These are phyloP conservation scores for Nematopogon swammerdamellus DNA, from an alignment of 2,888 invertebrate genomes.

Conservation along the genomic window DNA sequence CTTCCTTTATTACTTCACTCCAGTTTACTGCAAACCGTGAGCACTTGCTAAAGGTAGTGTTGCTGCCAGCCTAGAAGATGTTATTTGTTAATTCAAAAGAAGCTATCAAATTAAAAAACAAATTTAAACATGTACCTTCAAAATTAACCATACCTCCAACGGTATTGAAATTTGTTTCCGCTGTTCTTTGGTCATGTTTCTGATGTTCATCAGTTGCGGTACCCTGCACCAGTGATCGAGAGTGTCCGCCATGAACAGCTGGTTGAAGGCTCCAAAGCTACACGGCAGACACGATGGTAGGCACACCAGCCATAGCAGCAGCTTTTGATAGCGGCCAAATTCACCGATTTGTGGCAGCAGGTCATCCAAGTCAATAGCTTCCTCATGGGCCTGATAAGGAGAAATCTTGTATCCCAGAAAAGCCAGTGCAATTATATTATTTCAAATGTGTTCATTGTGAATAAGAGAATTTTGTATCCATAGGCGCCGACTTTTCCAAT, in stretches of 20 bases:
- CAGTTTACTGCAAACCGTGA: constrained; percentile 71
- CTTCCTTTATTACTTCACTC: constrained; percentile 48
- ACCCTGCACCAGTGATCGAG: constrained; percentile 85
- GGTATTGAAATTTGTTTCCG: constrained; percentile 67
- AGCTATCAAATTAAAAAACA: no score
- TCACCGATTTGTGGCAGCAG: constrained; percentile 82
- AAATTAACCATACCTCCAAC: constrained; percentile 30
- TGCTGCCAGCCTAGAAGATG: not conserved
- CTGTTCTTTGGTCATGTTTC: constrained; percentile 53
- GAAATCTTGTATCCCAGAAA: no score
- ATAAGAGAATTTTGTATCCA: no score
- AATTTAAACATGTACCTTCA: no score
- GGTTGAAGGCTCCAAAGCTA: constrained; percentile 90
- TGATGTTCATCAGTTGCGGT: constrained; percentile 55
- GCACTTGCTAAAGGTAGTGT: constrained; percentile 62
- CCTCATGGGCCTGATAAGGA: constrained; percentile 13
- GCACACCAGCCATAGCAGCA: constrained; percentile 81
- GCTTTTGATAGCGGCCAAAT: constrained; percentile 85
- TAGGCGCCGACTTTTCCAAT: no score
- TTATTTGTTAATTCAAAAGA: no score
- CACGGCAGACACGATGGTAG: constrained; percentile 87
- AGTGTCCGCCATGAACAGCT: constrained; percentile 86
- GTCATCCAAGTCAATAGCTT: constrained; percentile 77
- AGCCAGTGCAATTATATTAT: no score
- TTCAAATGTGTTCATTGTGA: no score